phyloP scores from a whole-genome alignment of 1,140 invertebrate genomes.

The Nasonia longicornis region DNA sequence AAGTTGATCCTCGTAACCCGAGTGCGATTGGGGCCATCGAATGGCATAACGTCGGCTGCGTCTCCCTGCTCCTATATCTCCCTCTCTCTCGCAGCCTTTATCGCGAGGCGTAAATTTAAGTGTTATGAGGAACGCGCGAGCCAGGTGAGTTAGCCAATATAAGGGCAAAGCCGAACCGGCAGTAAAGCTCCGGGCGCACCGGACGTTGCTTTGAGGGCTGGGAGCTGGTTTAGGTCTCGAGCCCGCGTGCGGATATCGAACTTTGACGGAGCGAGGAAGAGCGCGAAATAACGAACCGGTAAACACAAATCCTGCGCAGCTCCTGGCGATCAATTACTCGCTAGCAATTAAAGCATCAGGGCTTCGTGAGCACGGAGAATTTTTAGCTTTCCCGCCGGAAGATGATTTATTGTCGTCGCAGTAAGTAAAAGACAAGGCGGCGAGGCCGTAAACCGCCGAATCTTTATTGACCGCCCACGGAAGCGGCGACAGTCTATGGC shows the following conservation, averaged over 20 bases:
- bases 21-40: conserved; percentile 55
- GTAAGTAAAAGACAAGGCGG: not conserved
- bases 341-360: not conserved
- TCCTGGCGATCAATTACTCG: not conserved
- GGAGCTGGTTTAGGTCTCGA: not conserved
- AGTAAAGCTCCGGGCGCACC: conserved; percentile 53
- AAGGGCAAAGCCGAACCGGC: conserved; percentile 53
- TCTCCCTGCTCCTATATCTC: not conserved
- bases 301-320: not conserved
- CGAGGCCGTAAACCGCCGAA: not conserved
- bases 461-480: conserved; percentile 4
- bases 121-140: conserved; percentile 53
- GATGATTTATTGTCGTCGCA: too few relatives aligned
- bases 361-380: not conserved
- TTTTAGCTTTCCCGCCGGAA: too few relatives aligned
- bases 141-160: conserved; percentile 55
- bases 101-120: conserved; percentile 58
- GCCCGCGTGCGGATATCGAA: not conserved
- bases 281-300: conserved; percentile 1
- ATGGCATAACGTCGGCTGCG: conserved; percentile 51
- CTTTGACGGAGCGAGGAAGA: not conserved
- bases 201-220: conserved; percentile 39
- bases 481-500: not conserved
- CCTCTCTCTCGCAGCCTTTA: conserved; percentile 48
- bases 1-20: conserved; percentile 57